Base-by-base conservation (phyloP, 2,888 invertebrate species). In the Portevinia maculata region DNA sequence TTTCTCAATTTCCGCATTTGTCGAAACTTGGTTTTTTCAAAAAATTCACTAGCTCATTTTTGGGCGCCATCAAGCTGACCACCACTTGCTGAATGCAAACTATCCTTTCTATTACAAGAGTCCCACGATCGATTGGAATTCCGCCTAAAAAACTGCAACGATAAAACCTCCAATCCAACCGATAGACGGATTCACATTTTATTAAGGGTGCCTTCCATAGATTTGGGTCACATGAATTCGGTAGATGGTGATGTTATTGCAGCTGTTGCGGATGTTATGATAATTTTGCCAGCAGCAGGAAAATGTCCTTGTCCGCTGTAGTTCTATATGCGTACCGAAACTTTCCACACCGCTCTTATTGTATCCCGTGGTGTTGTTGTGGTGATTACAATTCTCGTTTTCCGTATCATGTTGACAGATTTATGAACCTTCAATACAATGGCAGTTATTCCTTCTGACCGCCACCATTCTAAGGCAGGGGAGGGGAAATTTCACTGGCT, bases 361-460 rank as follows among this genome's bases (percentile, higher is more conserved):
- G 1, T 28, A 24, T 24, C n/a, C 37, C 24, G 21, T 34, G 7
- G 46, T 9, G 28, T 32, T 50, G 19, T 34, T 60, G 44, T 55
- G 50, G 65, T 41, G 60, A 67, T 71, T 76, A 48, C 65, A 71
- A 50, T 67, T 50, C 60, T 65, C 48, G 37, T 50, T 65, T 24
- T 24, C 28, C 44, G 71, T 65, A 76, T 67, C 65, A 83, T 71
- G 83, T 73, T 60, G 83, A 83, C 78, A 71, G 71, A 83, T 76
- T 83, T 83, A 78, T 83, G 76, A 73, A 78, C 83, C 67, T 62
- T 67, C 73, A 73, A 62, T 76, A 65, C 48, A 28, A 62, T 55
- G 52, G 60, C 67, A 62, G 75, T 64, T 57, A 57, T 55, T 52
- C 46, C 32, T 60, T 39, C 21, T 21, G 21, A n/a, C 48, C 41